Evolutionary conservation across 2,888 invertebrate genomes (phyloP), one percentile per base, ranked within the genome.

Genomic region (Stenurella melanura): DNA sequence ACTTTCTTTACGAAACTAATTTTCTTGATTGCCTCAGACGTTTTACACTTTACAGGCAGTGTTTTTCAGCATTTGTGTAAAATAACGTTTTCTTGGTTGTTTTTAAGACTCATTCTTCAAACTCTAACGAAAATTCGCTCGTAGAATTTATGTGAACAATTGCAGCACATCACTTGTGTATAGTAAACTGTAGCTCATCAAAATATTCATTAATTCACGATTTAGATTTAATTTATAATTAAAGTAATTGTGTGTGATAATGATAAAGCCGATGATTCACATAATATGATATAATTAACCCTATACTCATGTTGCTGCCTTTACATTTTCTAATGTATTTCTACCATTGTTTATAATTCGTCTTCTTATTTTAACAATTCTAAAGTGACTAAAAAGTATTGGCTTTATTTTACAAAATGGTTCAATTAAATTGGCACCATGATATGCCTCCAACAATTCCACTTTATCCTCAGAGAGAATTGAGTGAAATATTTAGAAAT

Each of bases 1-100:
- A 66, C 75, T 73, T 75, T 69, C 75, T 71, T 71, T 70, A 38
- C 60, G 54, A 69, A 73, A 78, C 75, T 75, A 75, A 78, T 78
- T 75, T 73, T 30, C 61, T 72, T 78, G 78, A 78, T 78, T 73
- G 73, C 38, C 42, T 19, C n/a, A 72, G 75, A 50, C 50, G 6
- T n/a, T 50, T 50, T 50, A 78, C 78, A 70, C 61, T 61, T 75
- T 60, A 26, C 69, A 75, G 75, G 63, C 77, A 12, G 18, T 42
- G 72, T 72, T 73, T 73, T 73, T 73, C 64, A 50, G 6, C 50
- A n/a, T 15, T 50, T 50, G 6, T 19, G 12, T 18, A 19, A 11
- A 61, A 21, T 21, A 12, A n/a, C 30, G 60, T 30, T 61, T 61
- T 30, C n/a, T 61, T n/a, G 30, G 26, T 26, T 61, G 30, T 26